Base-by-base conservation (phyloP, 2,113 vertebrate species). In the Perccottus glenii region DNA sequence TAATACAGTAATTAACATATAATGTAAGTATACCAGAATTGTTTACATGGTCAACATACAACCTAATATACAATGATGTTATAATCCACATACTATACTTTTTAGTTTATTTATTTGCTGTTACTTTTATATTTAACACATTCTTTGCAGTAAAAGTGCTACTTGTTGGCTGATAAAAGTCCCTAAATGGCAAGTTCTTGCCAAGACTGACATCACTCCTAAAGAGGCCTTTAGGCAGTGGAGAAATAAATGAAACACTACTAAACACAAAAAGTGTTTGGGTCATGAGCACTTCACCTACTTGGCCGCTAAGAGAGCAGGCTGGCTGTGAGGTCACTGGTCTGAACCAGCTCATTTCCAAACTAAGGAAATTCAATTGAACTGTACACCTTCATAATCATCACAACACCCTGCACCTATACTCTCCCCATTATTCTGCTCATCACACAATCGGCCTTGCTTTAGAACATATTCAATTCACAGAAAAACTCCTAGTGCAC, bases 251-350 rank as follows among this genome's bases (percentile, higher is more conserved):
- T 53, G 46, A 45, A 67, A 68, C 14, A 16, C n/a, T 5, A n/a
- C 38, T 49, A 48, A 55, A 73, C 69, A 75, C 46, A 80, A 64
- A 70, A 67, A 62, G 49, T 67, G 10, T 62, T 66, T 53, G 36
- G 66, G 72, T 63, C 49, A 57, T 64, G 16, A 66, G 74, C 61
- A 87, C 74, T 88, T 85, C 65, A 77, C 57, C 69, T 47, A 46
- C 10, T 66, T 61, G 44, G 70, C 52, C 70, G 78, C 69, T 65
- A 87, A 80, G 74, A 84, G 67, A 63, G 70, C 67, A 73, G 75
- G 56, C 53, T 48, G 15, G 59, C 53, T 62, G 48, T 11, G 10
- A 61, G 80, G 67, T 81, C 80, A 55, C 45, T 33, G 60, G 43
- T 57, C 58, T 73, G 62, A 70, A 71, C 71, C 67, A 3, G 49